phyloP scores from a whole-genome alignment of 2,113 vertebrate species.

The Atlantisia rogersi region DNA sequence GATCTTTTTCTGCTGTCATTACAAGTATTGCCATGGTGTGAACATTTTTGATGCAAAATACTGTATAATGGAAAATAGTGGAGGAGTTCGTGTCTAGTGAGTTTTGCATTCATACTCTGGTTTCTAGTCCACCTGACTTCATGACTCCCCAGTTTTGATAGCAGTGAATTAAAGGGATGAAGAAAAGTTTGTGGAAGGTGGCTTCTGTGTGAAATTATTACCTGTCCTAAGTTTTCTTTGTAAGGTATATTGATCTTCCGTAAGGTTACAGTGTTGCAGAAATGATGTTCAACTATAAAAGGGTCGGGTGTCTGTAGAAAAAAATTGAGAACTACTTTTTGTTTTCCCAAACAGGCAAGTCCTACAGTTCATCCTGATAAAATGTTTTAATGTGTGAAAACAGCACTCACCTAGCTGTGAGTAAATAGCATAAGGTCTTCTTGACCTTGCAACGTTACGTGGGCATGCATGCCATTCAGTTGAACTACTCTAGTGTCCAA shows the following conservation, averaged over 20 bases:
- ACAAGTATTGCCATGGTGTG: no score
- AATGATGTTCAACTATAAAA: not conserved
- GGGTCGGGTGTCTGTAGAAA: not conserved
- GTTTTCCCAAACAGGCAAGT: not conserved
- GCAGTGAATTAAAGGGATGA: not conserved
- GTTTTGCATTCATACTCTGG: not conserved
- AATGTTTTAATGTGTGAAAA: not conserved
- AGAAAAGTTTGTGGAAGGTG: not conserved
- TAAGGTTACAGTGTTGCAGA: not conserved
- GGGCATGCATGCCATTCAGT: not conserved
- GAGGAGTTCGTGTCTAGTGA: not conserved
- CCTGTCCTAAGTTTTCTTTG: not conserved
- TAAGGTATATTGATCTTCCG: not conserved
- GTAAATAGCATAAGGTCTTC: not conserved
- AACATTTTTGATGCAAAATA: not conserved
- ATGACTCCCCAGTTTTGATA: not conserved
- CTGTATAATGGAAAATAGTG: not conserved
- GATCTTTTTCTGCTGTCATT: not conserved
- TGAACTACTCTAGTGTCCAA: conserved; percentile 5
- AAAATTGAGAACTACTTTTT: not conserved
- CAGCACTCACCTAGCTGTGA: not conserved
- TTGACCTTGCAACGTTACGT: not conserved
- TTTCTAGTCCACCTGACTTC: not conserved
- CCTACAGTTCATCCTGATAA: not conserved
- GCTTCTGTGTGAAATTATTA: not conserved